Percentiles rank a stretch among this genome's conserved stretches.
These are phyloP conservation scores for Calidris pygmaea DNA, from an alignment of 2,113 vertebrate genomes.

Conservation along the genomic window DNA sequence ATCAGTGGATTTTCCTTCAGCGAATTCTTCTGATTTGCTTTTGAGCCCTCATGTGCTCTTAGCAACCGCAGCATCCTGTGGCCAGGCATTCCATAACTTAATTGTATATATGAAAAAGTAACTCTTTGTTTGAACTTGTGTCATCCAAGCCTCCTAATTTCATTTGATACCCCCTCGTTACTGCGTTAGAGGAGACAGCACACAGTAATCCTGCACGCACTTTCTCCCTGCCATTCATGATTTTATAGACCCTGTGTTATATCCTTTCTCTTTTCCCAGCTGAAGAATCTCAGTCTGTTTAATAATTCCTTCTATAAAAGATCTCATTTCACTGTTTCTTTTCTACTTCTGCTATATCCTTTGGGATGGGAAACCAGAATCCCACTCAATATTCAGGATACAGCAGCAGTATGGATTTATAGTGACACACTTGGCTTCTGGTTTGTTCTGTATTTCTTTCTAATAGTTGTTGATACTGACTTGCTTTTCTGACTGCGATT, in stretches of 20 bases:
- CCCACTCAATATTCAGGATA: background rate
- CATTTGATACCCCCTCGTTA: background rate
- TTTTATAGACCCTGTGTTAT: conserved; percentile 7
- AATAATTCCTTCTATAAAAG: conserved; percentile 21
- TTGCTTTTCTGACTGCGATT: background rate
- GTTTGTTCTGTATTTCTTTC: background rate
- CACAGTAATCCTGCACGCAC: conserved; percentile 18
- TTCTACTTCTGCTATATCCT: background rate
- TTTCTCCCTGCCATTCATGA: conserved; percentile 8
- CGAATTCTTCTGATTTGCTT: background rate
- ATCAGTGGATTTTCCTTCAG: background rate
- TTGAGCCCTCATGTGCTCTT: background rate
- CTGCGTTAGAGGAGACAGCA: background rate
- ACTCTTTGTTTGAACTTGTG: conserved; percentile 43
- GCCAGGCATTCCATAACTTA: conserved; percentile 31
- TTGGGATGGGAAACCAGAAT: background rate
- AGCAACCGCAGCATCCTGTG: conserved; percentile 19
- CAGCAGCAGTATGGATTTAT: background rate
- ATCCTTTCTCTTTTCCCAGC: background rate
- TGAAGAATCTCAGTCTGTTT: conserved; percentile 24
- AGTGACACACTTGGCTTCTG: background rate
- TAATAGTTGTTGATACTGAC: background rate
- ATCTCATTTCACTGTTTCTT: conserved; percentile 9
- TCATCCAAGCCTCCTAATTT: conserved; percentile 41
- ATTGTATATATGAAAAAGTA: conserved; percentile 31